Percentiles rank a stretch among this genome's conserved stretches.
phyloP scores from a whole-genome alignment of 2,888 invertebrate genomes.

The Luffia ferchaultella region DNA sequence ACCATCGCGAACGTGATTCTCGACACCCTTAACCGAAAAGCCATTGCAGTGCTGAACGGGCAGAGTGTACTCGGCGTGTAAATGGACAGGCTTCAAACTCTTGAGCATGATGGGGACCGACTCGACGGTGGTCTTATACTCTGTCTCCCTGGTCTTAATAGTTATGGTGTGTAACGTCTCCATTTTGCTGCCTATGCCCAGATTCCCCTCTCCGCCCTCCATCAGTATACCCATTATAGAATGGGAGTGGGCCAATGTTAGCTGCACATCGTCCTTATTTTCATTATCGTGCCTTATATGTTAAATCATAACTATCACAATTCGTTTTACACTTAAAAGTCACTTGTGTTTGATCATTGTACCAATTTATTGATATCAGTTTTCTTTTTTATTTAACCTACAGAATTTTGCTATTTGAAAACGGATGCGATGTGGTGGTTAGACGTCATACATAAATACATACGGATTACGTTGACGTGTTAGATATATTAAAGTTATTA shows the following conservation, averaged over 20 bases:
- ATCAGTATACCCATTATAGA: slow-evolving; percentile 62
- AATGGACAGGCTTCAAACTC: slow-evolving; percentile 34
- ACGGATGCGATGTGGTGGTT: no score
- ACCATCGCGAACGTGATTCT: background rate
- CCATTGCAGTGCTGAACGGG: background rate
- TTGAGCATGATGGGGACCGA: slow-evolving; percentile 48
- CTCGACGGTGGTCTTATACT: slow-evolving; percentile 47
- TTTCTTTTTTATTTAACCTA: no score
- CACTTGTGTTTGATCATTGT: no score
- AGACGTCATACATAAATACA: no score
- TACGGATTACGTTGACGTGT: no score
- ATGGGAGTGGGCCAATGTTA: slow-evolving; percentile 31
- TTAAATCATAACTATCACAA: no score
- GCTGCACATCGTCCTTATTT: slow-evolving; percentile 15
- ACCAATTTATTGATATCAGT: no score
- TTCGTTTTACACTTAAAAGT: no score
- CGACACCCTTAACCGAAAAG: background rate
- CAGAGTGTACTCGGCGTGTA: slow-evolving; percentile 22
- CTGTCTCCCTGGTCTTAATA: slow-evolving; percentile 50
- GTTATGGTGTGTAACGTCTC: slow-evolving; percentile 48
- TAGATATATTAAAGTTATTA: no score
- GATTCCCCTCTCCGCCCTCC: slow-evolving; percentile 47
- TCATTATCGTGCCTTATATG: slow-evolving; percentile 1
- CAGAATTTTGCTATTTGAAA: no score
- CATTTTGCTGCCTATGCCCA: slow-evolving; percentile 41